Evolutionary conservation across 2,888 invertebrate species (phyloP).

Genomic region (Clanis bilineata): DNA sequence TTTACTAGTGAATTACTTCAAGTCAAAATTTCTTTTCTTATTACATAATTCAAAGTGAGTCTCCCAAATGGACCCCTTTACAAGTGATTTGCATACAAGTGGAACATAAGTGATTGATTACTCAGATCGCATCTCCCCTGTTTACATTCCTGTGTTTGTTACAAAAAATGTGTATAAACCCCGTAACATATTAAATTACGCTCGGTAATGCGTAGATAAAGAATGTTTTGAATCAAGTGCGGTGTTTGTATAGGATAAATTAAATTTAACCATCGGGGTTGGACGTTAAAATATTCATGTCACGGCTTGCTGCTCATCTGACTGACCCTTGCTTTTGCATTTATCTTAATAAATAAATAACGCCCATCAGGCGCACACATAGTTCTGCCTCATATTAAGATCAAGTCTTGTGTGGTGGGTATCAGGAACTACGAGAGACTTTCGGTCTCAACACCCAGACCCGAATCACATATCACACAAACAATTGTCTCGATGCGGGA

Average conservation of each 20-base stretch:
- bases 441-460: too few relatives aligned
- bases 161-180: conserved; percentile 13
- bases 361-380: neutral
- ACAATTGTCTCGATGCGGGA: neutral
- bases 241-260: conserved; percentile 44
- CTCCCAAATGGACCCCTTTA: neutral
- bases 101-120: conserved; percentile 18
- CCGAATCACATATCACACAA: too few relatives aligned
- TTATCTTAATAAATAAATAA: too few relatives aligned
- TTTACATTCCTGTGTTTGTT: neutral
- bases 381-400: too few relatives aligned
- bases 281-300: conserved; percentile 51
- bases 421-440: too few relatives aligned
- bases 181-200: conserved; percentile 14
- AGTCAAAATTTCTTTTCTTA: neutral
- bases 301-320: conserved; percentile 33
- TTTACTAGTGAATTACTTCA: neutral
- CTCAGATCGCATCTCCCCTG: conserved; percentile 2
- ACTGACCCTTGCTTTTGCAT: neutral
- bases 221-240: conserved; percentile 33
- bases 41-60: neutral
- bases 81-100: conserved; percentile 15
- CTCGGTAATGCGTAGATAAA: conserved; percentile 25
- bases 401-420: too few relatives aligned
- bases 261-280: conserved; percentile 40